Evolutionary conservation across 2,888 invertebrate genomes (phyloP).

Genomic region (Protonemura montana): DNA sequence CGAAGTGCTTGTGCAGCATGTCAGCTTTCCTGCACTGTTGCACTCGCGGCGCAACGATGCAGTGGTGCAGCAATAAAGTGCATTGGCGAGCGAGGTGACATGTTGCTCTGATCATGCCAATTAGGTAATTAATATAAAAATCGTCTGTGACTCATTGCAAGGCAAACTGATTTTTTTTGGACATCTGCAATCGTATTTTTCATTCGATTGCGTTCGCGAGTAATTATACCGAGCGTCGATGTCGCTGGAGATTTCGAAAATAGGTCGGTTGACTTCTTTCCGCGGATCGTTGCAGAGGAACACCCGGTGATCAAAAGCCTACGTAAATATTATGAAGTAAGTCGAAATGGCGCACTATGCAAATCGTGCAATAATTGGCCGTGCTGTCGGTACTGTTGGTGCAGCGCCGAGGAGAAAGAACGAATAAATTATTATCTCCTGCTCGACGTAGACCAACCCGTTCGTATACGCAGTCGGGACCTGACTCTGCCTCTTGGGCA

Average conservation of each 20-base stretch:
- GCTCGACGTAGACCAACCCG: background rate
- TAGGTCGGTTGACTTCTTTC: background rate
- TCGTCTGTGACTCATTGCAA: background rate
- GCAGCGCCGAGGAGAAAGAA: background rate
- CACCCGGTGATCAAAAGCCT: conserved; percentile 23
- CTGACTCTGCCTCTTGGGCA: background rate
- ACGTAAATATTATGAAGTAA: conserved; percentile 4
- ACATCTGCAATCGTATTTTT: background rate
- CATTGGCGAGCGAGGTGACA: conserved; percentile 3
- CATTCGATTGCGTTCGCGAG: background rate
- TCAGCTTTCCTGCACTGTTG: background rate
- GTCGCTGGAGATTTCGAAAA: background rate
- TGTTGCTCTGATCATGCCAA: background rate
- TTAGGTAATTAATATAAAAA: background rate
- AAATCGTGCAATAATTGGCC: conserved; percentile 28
- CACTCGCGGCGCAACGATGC: background rate
- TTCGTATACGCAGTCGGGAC: background rate
- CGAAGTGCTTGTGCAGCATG: background rate
- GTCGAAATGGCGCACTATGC: conserved; percentile 23
- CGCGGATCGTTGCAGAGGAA: background rate
- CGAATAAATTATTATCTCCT: background rate
- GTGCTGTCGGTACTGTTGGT: background rate
- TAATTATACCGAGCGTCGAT: background rate
- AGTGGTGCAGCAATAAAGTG: background rate
- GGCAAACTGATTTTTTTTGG: background rate